Evolutionary conservation across 1,140 invertebrate species (phyloP).

Genomic region (Tetramorium alpestre): DNA sequence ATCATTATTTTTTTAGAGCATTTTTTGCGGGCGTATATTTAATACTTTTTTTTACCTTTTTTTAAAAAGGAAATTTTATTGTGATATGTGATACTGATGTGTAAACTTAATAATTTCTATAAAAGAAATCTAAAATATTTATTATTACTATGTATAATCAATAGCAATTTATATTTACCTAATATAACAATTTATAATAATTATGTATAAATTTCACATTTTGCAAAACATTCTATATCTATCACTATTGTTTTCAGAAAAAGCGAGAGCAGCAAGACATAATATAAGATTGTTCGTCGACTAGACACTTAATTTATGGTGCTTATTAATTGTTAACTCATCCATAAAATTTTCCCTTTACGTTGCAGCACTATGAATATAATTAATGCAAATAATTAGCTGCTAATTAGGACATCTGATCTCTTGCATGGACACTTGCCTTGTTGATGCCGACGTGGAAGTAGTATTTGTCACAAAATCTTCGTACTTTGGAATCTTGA

Average conservation of each 20-base stretch:
- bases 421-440: background rate
- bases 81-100: too few species aligned
- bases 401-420: background rate
- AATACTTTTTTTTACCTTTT: too few species aligned
- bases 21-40: too few species aligned
- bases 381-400: background rate
- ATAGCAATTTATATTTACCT: background rate
- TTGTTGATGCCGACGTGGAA: background rate
- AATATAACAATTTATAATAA: background rate
- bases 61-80: too few species aligned
- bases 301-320: background rate
- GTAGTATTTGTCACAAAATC: slow-evolving; percentile 70
- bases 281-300: background rate
- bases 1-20: too few species aligned
- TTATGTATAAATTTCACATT: background rate
- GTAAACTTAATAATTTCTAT: too few species aligned
- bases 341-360: background rate
- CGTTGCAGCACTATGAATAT: background rate
- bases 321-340: background rate
- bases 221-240: background rate
- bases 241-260: background rate
- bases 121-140: too few species aligned
- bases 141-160: too few species aligned
- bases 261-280: background rate
- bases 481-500: slow-evolving; percentile 78